Percentiles rank a stretch among this genome's conserved stretches.
These are phyloP conservation scores for Chrysaora quinquecirrha DNA, from an alignment of 30 jellyfish, hydroid and myxozoan genomes.

Conservation along the genomic window DNA sequence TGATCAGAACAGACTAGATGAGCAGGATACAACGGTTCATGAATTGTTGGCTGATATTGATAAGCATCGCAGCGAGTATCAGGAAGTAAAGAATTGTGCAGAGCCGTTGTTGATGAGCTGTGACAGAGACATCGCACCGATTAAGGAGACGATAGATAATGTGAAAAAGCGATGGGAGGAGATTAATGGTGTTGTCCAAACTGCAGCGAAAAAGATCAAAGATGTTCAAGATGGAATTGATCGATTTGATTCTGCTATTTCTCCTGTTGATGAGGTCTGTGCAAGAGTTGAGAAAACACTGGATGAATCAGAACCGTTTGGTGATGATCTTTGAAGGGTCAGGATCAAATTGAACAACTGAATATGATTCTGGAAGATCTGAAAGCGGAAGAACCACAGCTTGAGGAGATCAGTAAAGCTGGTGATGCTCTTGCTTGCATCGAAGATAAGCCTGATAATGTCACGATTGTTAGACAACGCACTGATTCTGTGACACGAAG, in stretches of 20 bases:
- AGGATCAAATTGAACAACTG: constrained; percentile 61
- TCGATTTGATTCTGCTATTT: constrained; percentile 36
- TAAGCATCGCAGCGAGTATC: constrained; percentile 40
- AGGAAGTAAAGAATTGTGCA: constrained; percentile 44
- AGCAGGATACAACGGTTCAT: constrained; percentile 54
- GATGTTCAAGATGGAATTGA: constrained; percentile 63
- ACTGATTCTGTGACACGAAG: constrained; percentile 64
- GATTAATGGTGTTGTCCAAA: constrained; percentile 28
- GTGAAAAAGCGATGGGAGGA: constrained; percentile 54
- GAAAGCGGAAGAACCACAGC: constrained; percentile 47
- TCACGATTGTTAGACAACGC: constrained; percentile 74
- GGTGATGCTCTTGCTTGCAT: constrained; percentile 75
- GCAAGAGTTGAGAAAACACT: constrained; percentile 40
- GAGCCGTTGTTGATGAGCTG: constrained; percentile 60
- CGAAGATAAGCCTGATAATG: constrained; percentile 90
- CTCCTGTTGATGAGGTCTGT: constrained; percentile 86
- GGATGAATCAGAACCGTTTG: constrained; percentile 64
- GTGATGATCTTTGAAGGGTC: constrained; percentile 75
- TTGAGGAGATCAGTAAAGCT: constrained; percentile 56
- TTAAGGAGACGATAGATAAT: constrained; percentile 58
- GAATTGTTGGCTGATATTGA: constrained; percentile 66
- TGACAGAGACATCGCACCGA: constrained; percentile 85
- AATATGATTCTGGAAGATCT: constrained; percentile 74
- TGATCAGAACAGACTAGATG: constrained; percentile 63
- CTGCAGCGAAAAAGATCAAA: constrained; percentile 65